Percentiles rank a stretch among this genome's conserved stretches.
phyloP scores from a whole-genome alignment of 2,113 vertebrate species.

The Macroglossus sobrinus region DNA sequence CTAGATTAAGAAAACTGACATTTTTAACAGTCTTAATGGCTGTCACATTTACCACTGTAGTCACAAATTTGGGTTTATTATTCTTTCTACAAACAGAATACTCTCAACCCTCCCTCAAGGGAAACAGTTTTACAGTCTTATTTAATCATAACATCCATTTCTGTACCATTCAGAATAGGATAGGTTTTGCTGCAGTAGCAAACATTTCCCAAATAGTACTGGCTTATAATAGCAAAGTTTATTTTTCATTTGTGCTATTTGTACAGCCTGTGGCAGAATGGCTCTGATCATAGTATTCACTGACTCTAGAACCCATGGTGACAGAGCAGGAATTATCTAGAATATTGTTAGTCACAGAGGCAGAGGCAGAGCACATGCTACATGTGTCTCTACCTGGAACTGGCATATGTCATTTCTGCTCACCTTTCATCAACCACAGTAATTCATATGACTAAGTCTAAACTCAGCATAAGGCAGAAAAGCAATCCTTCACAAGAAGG shows the following conservation, averaged over 20 bases:
- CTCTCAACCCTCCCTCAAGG: background rate
- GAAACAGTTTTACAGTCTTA: background rate
- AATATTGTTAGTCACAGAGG: background rate
- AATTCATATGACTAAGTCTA: background rate
- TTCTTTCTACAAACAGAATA: conserved; percentile 20
- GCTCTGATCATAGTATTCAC: background rate
- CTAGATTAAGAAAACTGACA: background rate
- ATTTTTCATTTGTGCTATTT: background rate
- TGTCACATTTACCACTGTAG: background rate
- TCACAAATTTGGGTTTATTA: background rate
- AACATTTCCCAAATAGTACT: background rate
- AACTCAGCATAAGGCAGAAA: background rate
- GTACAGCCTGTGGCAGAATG: background rate
- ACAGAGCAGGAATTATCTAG: background rate
- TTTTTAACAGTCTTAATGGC: background rate
- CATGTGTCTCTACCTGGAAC: background rate
- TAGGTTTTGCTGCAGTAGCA: background rate
- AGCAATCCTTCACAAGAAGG: background rate
- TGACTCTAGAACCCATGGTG: background rate
- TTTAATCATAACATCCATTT: background rate
- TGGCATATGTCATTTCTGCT: background rate
- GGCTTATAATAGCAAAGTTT: background rate
- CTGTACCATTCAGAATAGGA: background rate
- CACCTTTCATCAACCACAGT: background rate
- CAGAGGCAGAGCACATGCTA: background rate